Base-by-base conservation (phyloP, 2,797 vertebrate species). In the Urophycis tenuis region DNA sequence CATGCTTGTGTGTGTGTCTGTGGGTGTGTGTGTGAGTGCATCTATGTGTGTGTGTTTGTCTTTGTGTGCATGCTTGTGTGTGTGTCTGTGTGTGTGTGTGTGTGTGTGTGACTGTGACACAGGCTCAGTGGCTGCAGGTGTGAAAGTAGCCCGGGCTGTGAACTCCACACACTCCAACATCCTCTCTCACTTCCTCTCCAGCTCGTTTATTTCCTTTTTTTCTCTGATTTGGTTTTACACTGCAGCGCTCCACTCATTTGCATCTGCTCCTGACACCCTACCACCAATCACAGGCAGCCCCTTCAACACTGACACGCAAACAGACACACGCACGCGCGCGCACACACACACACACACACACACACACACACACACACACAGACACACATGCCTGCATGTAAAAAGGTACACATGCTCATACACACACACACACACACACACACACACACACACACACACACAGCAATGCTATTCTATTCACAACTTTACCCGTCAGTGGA, bases 161-260 rank as follows among this genome's bases (percentile, higher is more conserved):
- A 95, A 94, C 91, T 93, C 92, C 72, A 31, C 72, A 41, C 72
- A 73, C 92, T 90, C 86, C 81, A 84, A 82, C 87, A 89, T 90
- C 88, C 89, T 86, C 85, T 87, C 92, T 94, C 91, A 91, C 93
- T 92, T 90, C 92, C 92, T 88, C 86, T 90, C 83, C 88, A 80
- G 77, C 82, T 89, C 87, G 82, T 89, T 89, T 85, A 29, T 84
- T 86, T 30, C 87, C 83, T 80, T 81, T 87, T 84, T 90, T 89
- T 82, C 84, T 88, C 88, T 90, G 89, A 92, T 92, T 92, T 91
- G 83, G 82, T 87, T 92, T 91, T 92, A 89, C 90, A 87, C 90
- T 92, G 88, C 89, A 91, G 89, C 89, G 82, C 87, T 90, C 85
- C 89, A 88, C 94, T 95, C 85, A 95, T 96, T 95, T 95, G 92